Evolutionary conservation across 2,797 vertebrate genomes (phyloP).

Genomic region (Eulemur rubriventer): DNA sequence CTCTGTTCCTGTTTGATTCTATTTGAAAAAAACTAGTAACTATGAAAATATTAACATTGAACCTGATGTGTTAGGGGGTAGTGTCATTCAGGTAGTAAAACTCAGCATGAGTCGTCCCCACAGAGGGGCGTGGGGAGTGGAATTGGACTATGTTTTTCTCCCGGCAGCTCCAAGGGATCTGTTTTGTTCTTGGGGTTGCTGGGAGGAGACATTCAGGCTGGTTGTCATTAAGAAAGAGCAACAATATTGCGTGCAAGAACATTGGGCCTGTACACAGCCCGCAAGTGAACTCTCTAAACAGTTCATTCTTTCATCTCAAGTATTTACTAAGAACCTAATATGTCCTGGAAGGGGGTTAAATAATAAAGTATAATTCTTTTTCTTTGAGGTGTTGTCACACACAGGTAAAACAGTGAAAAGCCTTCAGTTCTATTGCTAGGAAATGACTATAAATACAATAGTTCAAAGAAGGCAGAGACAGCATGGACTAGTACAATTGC

Average conservation of each 20-base stretch:
- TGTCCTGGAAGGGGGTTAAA: not conserved
- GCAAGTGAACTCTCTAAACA: not conserved
- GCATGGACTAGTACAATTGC: not conserved
- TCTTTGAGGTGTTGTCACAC: not conserved
- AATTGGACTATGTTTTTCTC: not conserved
- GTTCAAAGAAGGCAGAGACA: not conserved
- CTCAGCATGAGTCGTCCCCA: not conserved
- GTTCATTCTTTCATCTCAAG: not conserved
- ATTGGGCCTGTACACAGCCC: not conserved
- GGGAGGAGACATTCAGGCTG: not conserved
- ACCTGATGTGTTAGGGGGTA: not conserved
- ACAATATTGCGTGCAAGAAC: not conserved
- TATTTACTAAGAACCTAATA: not conserved
- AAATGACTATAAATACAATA: not conserved
- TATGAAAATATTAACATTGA: not conserved
- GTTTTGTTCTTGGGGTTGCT: not conserved
- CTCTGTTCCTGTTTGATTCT: not conserved
- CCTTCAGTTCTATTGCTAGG: not conserved
- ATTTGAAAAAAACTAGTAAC: not conserved
- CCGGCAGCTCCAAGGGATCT: not conserved
- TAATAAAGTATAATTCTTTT: not conserved
- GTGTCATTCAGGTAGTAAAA: not conserved
- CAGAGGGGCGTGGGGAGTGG: fast-evolving
- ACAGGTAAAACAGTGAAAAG: not conserved
- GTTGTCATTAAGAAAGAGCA: not conserved